Evolutionary conservation across 2,888 invertebrate genomes (phyloP), one percentile per base, ranked within the genome.

Genomic region (Tiliacea citrago): DNA sequence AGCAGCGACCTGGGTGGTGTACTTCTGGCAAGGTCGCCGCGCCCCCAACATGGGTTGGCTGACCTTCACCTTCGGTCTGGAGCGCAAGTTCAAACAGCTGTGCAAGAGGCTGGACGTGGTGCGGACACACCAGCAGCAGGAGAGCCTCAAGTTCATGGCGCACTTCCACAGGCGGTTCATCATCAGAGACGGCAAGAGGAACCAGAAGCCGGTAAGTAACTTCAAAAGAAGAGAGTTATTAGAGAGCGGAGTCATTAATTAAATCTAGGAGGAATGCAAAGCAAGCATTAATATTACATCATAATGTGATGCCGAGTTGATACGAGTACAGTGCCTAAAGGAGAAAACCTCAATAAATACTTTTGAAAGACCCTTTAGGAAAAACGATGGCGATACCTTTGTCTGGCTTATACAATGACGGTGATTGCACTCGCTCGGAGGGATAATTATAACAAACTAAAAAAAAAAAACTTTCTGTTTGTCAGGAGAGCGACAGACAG

Each of bases 41-140:
- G 99, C 99, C 5, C 98, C 98, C 80, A 99, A 99, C 95, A 99
- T 99, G 99, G 99, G 99, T 76, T 99, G 99, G 99, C 97, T 99
- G 0, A 99, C 99, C 0, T 99, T 99, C 95, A 99, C 99, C 0
- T 99, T 99, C 95, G 99, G 99, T 89, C 97, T 96, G 21, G 96
- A 96, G 90, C 85, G 95, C 69, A 96, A 96, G 91, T 96, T 96
- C 92, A 96, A 96, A 73, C 94, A 95, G 88, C 92, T 95, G 16
- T 96, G 96, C 88, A 88, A 91, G 68, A 86, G 93, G 0, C 90
- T 96, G 0, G 99, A 99, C 95, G 99, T 99, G 0, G 98, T 99
- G 3, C 97, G 99, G 68, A 99, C 99, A 21, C 99, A 99, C 92
- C 99, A 99, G 94, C 99, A 99, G 93, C 99, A 99, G 94, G 99